Conservation (phyloP, 2,797 vertebrate genomes). For the Triplophysa bombifrons region DNA sequence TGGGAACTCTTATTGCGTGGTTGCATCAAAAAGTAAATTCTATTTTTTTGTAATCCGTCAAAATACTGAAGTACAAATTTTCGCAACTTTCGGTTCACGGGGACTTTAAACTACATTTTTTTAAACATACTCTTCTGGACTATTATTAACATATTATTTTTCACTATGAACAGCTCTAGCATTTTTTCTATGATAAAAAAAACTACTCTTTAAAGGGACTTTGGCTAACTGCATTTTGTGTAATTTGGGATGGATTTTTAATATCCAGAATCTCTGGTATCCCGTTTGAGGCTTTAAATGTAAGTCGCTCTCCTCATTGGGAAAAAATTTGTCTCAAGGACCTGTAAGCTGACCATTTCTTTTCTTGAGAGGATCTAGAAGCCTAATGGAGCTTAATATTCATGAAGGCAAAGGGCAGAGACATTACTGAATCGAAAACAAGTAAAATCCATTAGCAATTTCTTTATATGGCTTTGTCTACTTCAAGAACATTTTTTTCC, state of each 20-base stretch:
- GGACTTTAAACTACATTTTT: no score
- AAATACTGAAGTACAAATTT: no score
- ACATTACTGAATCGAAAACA: neutral
- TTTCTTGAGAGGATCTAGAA: neutral
- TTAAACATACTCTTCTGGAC: constrained; percentile 11
- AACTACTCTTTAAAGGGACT: no score
- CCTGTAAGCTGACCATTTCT: neutral
- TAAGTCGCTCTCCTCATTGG: neutral
- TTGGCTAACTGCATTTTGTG: no score
- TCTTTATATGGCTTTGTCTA: neutral
- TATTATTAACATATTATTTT: no score
- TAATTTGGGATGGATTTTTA: neutral
- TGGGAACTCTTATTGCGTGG: neutral
- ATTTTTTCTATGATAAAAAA: no score
- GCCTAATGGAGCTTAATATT: neutral
- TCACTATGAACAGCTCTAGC: no score
- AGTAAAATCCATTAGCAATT: neutral
- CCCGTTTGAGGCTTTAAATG: neutral
- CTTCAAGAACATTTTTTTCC: neutral
- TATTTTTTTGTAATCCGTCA: neutral
- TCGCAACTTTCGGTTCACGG: no score
- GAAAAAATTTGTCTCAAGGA: neutral
- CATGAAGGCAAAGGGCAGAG: neutral
- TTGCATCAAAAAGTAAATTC: neutral
- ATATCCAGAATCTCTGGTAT: neutral